These are phyloP conservation scores for Lamellibrachia luymesi DNA, from an alignment of 1,140 invertebrate genomes.

Conservation along the genomic window DNA sequence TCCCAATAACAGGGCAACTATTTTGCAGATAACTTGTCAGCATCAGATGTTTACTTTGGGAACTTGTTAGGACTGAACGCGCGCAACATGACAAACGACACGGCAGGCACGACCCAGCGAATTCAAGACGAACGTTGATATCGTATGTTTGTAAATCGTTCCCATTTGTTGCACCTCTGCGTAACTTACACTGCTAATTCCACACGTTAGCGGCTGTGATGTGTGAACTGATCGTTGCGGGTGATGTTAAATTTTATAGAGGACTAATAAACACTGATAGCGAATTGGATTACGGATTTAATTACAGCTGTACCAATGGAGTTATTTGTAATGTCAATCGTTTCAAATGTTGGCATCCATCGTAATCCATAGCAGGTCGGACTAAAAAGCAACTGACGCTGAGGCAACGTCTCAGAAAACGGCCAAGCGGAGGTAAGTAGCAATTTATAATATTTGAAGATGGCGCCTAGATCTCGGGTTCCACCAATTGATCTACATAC, in stretches of 20 bases:
- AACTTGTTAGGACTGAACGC: background rate
- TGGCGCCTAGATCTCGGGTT: too few species aligned
- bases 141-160: background rate
- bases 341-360: too few species aligned
- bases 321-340: background rate
- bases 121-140: background rate
- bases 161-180: background rate
- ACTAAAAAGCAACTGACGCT: too few species aligned
- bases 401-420: too few species aligned
- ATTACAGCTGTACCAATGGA: background rate
- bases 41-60: background rate
- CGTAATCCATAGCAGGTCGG: too few species aligned
- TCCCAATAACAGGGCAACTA: too few species aligned
- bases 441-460: too few species aligned
- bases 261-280: background rate
- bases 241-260: background rate
- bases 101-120: background rate
- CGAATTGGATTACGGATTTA: background rate
- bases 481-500: too few species aligned
- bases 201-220: background rate
- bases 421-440: too few species aligned
- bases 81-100: background rate
- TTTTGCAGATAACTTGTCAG: background rate
- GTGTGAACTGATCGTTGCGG: background rate
- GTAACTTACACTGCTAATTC: background rate